phyloP scores from a whole-genome alignment of 2,888 invertebrate genomes.

The Aspidiotus rigidus region DNA sequence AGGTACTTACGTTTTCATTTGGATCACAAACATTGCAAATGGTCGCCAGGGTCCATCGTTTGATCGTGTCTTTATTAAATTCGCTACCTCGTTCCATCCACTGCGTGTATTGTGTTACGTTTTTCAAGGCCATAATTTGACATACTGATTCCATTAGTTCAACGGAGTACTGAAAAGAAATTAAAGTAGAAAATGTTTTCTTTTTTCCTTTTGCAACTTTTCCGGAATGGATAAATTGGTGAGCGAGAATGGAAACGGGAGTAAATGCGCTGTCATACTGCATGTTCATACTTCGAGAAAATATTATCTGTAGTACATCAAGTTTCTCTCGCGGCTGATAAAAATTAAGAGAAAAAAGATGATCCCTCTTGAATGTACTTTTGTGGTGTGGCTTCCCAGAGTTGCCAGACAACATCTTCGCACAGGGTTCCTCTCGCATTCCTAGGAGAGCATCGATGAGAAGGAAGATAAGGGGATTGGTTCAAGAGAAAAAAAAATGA shows the following conservation, averaged over 20 bases:
- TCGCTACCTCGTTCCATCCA: slow-evolving; percentile 11
- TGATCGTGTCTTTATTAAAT: slow-evolving; percentile 18
- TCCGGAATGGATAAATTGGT: neutral
- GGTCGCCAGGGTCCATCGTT: slow-evolving; percentile 21
- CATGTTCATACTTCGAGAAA: too few species aligned
- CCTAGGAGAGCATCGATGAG: too few species aligned
- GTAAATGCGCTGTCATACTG: too few species aligned
- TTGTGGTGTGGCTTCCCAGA: too few species aligned
- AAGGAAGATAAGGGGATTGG: too few species aligned
- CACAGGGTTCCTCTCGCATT: too few species aligned
- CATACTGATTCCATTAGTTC: slow-evolving; percentile 28
- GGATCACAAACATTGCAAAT: slow-evolving; percentile 25
- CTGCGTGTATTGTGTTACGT: slow-evolving; percentile 16
- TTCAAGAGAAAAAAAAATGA: too few species aligned
- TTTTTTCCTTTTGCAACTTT: neutral
- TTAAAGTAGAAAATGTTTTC: neutral
- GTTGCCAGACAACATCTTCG: too few species aligned
- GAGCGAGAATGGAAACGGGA: neutral
- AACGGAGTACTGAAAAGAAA: slow-evolving; percentile 19
- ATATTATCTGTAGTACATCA: too few species aligned
- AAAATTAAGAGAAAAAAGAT: too few species aligned
- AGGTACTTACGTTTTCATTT: slow-evolving; percentile 18
- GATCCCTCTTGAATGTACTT: too few species aligned
- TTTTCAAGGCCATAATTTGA: slow-evolving; percentile 15
- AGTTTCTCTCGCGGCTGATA: too few species aligned